Conservation (phyloP, 2,888 invertebrate species). For the Sphaerophoria taeniata region DNA sequence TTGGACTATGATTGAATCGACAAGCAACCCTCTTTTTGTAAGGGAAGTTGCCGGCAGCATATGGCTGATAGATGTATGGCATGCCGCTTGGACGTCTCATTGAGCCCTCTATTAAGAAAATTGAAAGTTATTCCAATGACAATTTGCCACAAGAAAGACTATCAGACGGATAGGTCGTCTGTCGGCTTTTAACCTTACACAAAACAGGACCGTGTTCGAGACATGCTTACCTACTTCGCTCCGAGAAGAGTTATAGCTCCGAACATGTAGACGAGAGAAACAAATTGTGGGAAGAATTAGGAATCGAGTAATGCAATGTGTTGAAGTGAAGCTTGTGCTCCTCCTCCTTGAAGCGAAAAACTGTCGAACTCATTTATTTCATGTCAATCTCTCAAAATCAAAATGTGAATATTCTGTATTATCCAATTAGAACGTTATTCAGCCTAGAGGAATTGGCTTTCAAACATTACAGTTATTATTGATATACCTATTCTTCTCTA, state of each 20-base stretch:
- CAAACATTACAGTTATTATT: too few species aligned
- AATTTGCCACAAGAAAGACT: slow-evolving; percentile 72
- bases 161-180: slow-evolving; percentile 29
- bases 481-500: too few species aligned
- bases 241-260: slow-evolving; percentile 35
- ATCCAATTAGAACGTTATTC: too few species aligned
- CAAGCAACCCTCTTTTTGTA: slow-evolving; percentile 42
- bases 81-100: slow-evolving; percentile 35
- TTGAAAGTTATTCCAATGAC: slow-evolving; percentile 73
- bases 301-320: slow-evolving; percentile 55
- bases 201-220: too few species aligned
- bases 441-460: too few species aligned
- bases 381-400: background rate
- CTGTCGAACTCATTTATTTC: slow-evolving; percentile 26
- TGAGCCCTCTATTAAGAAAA: slow-evolving; percentile 72
- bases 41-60: slow-evolving; percentile 59
- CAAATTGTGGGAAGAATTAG: slow-evolving; percentile 13
- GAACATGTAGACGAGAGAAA: too few species aligned
- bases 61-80: slow-evolving; percentile 38
- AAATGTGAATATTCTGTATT: too few species aligned
- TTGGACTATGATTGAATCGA: slow-evolving; percentile 46
- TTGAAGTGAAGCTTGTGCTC: slow-evolving; percentile 14
- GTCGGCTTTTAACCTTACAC: background rate
- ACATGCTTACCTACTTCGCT: background rate
- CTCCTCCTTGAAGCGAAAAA: background rate